A percentile compares a stretch with the other conserved stretches of the same genome.
Evolutionary conservation across 2,113 vertebrate species (phyloP).

Genomic region (Ursus arctos): DNA sequence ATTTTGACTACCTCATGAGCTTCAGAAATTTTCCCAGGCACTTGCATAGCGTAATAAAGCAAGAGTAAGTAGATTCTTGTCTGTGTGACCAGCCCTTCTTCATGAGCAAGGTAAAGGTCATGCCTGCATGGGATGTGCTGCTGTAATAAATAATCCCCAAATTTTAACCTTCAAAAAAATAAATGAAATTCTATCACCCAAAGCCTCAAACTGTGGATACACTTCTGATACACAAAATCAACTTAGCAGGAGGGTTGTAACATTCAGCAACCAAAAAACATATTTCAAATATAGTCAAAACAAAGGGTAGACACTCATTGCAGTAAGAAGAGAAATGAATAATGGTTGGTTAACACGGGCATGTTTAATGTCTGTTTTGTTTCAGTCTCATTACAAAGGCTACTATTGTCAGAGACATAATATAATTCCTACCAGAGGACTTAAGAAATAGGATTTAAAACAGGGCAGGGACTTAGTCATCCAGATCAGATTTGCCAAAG

Average conservation of each 20-base stretch:
- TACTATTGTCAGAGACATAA: constrained; percentile 67
- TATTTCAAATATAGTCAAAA: constrained; percentile 52
- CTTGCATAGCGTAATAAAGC: neutral
- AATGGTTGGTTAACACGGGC: constrained; percentile 16
- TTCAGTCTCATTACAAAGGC: constrained; percentile 75
- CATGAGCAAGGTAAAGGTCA: constrained; percentile 59
- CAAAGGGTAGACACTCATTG: constrained; percentile 33
- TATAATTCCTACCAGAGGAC: constrained; percentile 71
- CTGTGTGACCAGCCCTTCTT: constrained; percentile 39
- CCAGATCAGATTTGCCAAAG: constrained; percentile 79
- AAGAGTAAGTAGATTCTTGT: constrained; percentile 17
- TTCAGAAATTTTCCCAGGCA: constrained; percentile 1
- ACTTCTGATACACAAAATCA: constrained; percentile 16
- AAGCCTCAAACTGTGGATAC: neutral
- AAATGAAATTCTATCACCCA: constrained; percentile 62
- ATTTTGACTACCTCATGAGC: constrained; percentile 26
- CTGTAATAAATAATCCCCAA: constrained; percentile 48
- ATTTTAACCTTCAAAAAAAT: constrained; percentile 64
- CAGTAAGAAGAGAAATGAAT: constrained; percentile 44
- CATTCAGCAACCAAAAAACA: constrained; percentile 59
- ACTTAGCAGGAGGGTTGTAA: constrained; percentile 27
- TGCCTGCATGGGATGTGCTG: neutral
- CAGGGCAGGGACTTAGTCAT: constrained; percentile 78
- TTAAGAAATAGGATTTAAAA: constrained; percentile 78
- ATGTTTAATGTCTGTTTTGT: constrained; percentile 73